A percentile compares a stretch with the other conserved stretches of the same genome.
Evolutionary conservation across 2,888 invertebrate species (phyloP).

Genomic region (Drosophila affinis): DNA sequence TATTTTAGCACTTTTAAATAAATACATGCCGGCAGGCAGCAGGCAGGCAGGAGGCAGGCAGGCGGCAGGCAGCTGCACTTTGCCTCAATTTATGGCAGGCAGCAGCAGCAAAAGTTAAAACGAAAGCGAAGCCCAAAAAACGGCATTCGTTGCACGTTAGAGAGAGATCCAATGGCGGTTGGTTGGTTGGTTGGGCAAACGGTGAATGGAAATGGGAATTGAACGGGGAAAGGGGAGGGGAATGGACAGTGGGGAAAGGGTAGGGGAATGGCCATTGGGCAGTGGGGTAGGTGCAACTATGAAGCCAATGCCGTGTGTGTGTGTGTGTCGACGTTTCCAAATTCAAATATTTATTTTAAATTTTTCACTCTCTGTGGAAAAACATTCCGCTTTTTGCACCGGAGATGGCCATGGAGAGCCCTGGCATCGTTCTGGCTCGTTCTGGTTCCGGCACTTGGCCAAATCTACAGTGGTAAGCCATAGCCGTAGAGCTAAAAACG

Average conservation of each 20-base stretch:
- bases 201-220: conserved; percentile 9
- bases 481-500: background rate
- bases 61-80: conserved; percentile 38
- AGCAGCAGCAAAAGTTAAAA: conserved; percentile 56
- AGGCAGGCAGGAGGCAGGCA: too few relatives aligned
- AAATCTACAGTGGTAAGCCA: background rate
- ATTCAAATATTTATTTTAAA: conserved; percentile 46
- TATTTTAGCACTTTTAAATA: conserved; percentile 66
- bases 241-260: conserved; percentile 14
- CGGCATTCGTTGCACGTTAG: conserved; percentile 16
- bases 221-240: conserved; percentile 13
- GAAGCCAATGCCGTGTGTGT: conserved; percentile 1
- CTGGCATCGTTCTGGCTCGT: background rate
- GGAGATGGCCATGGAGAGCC: background rate
- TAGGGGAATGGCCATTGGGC: conserved; percentile 13
- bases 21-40: conserved; percentile 49
- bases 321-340: conserved; percentile 34
- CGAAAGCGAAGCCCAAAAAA: conserved; percentile 45
- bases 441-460: conserved; percentile 7
- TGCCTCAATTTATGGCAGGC: conserved; percentile 67
- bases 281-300: conserved; percentile 20
- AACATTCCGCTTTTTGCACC: background rate
- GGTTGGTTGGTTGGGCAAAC: conserved; percentile 3
- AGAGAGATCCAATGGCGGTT: conserved; percentile 12
- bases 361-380: conserved; percentile 11